phyloP scores from a whole-genome alignment of 2,888 invertebrate genomes.

The Argyresthia goedartella region DNA sequence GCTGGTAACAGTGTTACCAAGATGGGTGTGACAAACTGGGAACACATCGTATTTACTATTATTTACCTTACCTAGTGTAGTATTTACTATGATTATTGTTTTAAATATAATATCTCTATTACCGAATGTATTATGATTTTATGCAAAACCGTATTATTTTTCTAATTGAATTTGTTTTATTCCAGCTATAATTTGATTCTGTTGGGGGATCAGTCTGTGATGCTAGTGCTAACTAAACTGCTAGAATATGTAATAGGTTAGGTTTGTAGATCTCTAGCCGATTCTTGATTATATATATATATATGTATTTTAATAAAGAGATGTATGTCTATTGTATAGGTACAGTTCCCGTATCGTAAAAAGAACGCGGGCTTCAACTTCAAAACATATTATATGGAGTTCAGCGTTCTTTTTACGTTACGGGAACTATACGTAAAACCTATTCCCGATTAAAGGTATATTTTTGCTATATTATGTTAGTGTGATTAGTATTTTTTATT shows the following conservation, averaged over 20 bases:
- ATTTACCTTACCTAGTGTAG: too few relatives aligned
- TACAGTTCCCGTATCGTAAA: too few relatives aligned
- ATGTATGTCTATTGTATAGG: background rate
- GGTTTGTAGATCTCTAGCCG: slow-evolving; percentile 1
- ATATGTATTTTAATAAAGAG: slow-evolving; percentile 7
- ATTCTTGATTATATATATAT: background rate
- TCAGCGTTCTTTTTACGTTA: too few relatives aligned
- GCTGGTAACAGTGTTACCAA: too few relatives aligned
- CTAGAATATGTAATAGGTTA: slow-evolving; percentile 3
- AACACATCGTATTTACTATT: too few relatives aligned
- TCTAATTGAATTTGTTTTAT: background rate
- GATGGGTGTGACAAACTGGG: too few relatives aligned
- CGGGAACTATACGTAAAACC: too few relatives aligned
- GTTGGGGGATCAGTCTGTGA: slow-evolving; percentile 31
- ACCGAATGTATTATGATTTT: too few relatives aligned
- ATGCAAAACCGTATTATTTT: slow-evolving; percentile 9
- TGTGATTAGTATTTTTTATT: background rate
- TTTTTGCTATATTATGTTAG: background rate
- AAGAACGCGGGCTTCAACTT: too few relatives aligned
- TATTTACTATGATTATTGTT: too few relatives aligned
- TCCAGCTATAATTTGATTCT: slow-evolving; percentile 7
- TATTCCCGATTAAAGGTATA: background rate
- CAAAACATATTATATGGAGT: too few relatives aligned
- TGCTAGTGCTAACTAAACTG: slow-evolving; percentile 29
- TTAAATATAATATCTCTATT: too few relatives aligned